phyloP scores from a whole-genome alignment of 2,888 invertebrate species.

The Drosophila atripex region DNA sequence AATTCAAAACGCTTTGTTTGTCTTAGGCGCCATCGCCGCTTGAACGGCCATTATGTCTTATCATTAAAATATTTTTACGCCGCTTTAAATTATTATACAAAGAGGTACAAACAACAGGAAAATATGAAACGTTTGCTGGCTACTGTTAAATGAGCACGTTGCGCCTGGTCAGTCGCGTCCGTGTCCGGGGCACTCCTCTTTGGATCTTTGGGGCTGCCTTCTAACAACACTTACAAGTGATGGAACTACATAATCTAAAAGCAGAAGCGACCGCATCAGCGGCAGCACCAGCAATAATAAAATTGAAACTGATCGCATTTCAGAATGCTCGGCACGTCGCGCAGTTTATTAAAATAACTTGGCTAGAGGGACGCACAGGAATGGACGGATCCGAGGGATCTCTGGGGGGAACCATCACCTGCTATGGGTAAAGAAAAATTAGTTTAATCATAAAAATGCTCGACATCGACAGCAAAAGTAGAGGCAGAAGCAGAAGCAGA shows the following conservation, averaged over 20 bases:
- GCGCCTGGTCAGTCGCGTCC: conserved; percentile 50
- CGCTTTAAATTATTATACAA: conserved; percentile 51
- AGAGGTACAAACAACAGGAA: conserved; percentile 43
- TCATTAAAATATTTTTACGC: conserved; percentile 76
- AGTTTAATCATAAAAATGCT: conserved; percentile 82
- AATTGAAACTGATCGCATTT: conserved; percentile 79
- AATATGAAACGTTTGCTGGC: conserved; percentile 65
- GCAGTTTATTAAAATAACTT: conserved; percentile 85
- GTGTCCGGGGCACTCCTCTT: conserved; percentile 64
- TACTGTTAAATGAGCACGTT: conserved; percentile 79
- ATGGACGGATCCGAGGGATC: conserved; percentile 16
- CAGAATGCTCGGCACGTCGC: conserved; percentile 83
- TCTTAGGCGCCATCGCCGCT: conserved; percentile 21
- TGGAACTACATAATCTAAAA: conserved; percentile 71
- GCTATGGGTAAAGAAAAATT: conserved; percentile 77
- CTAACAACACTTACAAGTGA: conserved; percentile 79
- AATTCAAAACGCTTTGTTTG: conserved; percentile 40
- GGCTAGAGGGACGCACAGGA: conserved; percentile 45
- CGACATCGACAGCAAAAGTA: conserved; percentile 63
- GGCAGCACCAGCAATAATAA: conserved; percentile 67
- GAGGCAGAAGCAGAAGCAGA: conserved; percentile 28
- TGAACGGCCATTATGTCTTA: conserved; percentile 57
- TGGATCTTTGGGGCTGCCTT: conserved; percentile 51
- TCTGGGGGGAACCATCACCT: conserved; percentile 65
- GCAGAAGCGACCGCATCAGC: conserved; percentile 28